phyloP scores from a whole-genome alignment of 2,113 vertebrate species.

The Ciconia maguari region DNA sequence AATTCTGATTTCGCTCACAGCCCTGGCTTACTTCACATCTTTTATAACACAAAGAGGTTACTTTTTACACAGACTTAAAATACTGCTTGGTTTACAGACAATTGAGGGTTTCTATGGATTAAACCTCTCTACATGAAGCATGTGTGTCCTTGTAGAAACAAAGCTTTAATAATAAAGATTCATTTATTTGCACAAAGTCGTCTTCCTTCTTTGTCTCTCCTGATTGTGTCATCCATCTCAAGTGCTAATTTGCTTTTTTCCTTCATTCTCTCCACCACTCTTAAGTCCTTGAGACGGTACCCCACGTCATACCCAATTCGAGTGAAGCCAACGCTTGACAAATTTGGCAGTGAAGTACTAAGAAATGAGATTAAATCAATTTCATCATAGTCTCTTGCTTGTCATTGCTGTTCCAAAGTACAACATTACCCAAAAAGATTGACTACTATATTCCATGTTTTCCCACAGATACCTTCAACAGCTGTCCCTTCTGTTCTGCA shows the following conservation, averaged over 20 bases:
- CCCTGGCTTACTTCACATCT: not conserved
- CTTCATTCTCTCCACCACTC: not conserved
- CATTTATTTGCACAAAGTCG: not conserved
- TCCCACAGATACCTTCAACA: not conserved
- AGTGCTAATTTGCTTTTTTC: not conserved
- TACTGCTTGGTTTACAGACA: not conserved
- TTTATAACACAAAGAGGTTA: not conserved
- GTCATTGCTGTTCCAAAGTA: not conserved
- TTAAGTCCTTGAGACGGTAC: not conserved
- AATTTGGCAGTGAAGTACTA: not conserved
- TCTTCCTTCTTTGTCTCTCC: not conserved
- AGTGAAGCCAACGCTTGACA: not conserved
- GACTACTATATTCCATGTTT: not conserved
- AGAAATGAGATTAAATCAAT: not conserved
- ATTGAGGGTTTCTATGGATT: not conserved
- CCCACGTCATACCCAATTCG: not conserved
- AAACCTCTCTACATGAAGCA: not conserved
- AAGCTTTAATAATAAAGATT: not conserved
- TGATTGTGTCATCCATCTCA: not conserved
- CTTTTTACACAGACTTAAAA: not conserved
- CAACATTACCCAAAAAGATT: not conserved
- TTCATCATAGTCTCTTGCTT: not conserved
- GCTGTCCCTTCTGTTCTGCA: not conserved
- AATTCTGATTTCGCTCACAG: not conserved
- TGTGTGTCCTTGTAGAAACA: not conserved